These are phyloP conservation scores for Polypterus bichir DNA, from an alignment of 2,113 vertebrate genomes.

Conservation along the genomic window DNA sequence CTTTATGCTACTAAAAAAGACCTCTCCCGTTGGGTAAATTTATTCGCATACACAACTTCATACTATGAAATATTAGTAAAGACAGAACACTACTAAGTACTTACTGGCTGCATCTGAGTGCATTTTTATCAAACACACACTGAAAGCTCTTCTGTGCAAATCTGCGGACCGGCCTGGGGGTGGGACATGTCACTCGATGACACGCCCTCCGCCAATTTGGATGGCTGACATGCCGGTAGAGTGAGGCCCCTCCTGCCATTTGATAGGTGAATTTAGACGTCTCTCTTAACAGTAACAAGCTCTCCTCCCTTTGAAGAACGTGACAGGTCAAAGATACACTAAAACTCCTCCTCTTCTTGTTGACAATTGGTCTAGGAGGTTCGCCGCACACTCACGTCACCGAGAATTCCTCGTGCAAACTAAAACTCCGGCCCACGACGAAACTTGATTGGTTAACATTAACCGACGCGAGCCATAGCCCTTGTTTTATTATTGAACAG, in stretches of 20 bases:
- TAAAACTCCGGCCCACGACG: constrained; percentile 41
- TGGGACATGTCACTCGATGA: constrained; percentile 45
- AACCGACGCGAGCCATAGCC: neutral
- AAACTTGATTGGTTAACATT: constrained; percentile 32
- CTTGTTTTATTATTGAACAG: constrained; percentile 9
- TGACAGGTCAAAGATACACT: constrained; percentile 29
- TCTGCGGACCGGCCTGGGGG: constrained; percentile 62
- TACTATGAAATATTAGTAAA: constrained; percentile 8
- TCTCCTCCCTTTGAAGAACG: constrained; percentile 9
- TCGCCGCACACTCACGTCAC: too few relatives aligned
- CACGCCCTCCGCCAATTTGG: constrained; percentile 40
- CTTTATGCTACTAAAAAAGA: constrained; percentile 1
- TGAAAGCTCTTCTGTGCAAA: constrained; percentile 41
- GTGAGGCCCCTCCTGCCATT: constrained; percentile 8
- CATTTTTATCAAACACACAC: constrained; percentile 88
- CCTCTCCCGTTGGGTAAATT: neutral
- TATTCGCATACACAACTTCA: too few relatives aligned
- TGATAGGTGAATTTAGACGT: constrained; percentile 23
- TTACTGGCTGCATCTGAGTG: constrained; percentile 99
- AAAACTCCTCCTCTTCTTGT: constrained; percentile 11
- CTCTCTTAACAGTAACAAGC: constrained; percentile 13
- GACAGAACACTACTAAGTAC: constrained; percentile 41
- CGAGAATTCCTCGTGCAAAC: constrained; percentile 32
- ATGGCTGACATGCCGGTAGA: constrained; percentile 11
- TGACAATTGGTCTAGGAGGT: too few relatives aligned